Evolutionary conservation across 2,113 vertebrate genomes (phyloP).

Genomic region (Entelurus aequoreus): DNA sequence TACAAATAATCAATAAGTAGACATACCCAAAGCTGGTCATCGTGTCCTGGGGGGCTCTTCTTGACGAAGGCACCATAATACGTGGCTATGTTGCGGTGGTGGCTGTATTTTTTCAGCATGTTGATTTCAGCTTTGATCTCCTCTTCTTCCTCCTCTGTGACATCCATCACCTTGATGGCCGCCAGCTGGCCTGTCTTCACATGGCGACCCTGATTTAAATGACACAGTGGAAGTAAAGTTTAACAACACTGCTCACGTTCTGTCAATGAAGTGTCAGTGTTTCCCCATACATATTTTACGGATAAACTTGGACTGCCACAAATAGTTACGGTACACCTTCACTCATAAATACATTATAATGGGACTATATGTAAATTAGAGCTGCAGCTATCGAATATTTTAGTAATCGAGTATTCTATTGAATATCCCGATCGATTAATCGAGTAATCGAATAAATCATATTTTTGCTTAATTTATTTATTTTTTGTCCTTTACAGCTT

Average conservation of each 20-base stretch:
- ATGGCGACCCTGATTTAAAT: conserved; percentile 77
- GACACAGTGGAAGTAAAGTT: neutral
- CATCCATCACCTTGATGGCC: conserved; percentile 94
- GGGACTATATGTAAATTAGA: too few relatives aligned
- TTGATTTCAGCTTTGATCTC: conserved; percentile 95
- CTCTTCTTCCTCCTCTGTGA: conserved; percentile 90
- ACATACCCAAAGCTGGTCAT: conserved; percentile 90
- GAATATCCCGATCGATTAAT: too few relatives aligned
- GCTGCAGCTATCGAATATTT: too few relatives aligned
- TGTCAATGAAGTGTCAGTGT: neutral
- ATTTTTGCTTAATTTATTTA: too few relatives aligned
- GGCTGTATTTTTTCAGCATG: conserved; percentile 93
- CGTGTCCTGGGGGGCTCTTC: conserved; percentile 89
- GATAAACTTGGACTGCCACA: too few relatives aligned
- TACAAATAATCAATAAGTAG: neutral
- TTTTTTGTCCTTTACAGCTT: too few relatives aligned
- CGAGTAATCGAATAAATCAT: too few relatives aligned
- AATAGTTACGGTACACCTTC: too few relatives aligned
- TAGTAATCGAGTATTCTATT: too few relatives aligned
- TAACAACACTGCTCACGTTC: conserved; percentile 1
- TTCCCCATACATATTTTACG: too few relatives aligned
- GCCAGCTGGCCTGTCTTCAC: conserved; percentile 91
- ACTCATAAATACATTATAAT: too few relatives aligned
- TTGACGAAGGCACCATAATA: conserved; percentile 93
- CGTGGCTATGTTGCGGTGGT: conserved; percentile 91